Percentiles rank a stretch among this genome's conserved stretches.
Evolutionary conservation across 2,797 vertebrate species (phyloP).

Genomic region (Oryzias sinensis): DNA sequence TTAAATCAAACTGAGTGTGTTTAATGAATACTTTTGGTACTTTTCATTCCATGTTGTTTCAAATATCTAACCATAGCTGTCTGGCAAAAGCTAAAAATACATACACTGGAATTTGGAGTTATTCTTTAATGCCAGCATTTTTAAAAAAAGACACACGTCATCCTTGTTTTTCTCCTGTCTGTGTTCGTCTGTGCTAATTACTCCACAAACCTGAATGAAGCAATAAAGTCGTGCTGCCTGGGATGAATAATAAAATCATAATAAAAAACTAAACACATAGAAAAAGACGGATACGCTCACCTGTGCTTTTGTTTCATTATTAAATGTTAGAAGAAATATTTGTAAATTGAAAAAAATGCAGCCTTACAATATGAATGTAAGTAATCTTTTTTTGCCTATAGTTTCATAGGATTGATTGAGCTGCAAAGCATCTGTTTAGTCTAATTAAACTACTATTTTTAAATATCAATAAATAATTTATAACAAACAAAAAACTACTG

Average conservation of each 20-base stretch:
- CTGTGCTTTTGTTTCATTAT: too few relatives aligned
- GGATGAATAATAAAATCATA: conserved; percentile 11
- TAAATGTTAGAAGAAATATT: too few relatives aligned
- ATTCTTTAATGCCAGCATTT: conserved; percentile 15
- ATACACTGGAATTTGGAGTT: conserved; percentile 7
- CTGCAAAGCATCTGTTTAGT: too few relatives aligned
- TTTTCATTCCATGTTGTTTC: neutral
- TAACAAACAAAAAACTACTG: too few relatives aligned
- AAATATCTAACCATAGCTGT: conserved; percentile 2
- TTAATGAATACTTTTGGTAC: neutral
- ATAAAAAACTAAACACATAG: conserved; percentile 1
- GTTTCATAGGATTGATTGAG: too few relatives aligned
- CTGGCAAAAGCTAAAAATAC: neutral
- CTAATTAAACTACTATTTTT: too few relatives aligned
- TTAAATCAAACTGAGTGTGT: conserved; percentile 2
- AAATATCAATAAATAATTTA: too few relatives aligned
- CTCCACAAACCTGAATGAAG: conserved; percentile 48
- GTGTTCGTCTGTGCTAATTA: conserved; percentile 49
- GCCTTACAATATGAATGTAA: too few relatives aligned
- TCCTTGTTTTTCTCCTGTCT: conserved; percentile 35
- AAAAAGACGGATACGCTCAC: too few relatives aligned
- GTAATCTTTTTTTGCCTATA: too few relatives aligned
- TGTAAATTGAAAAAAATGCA: too few relatives aligned
- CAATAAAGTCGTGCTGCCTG: conserved; percentile 33
- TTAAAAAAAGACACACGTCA: conserved; percentile 15